phyloP scores from a whole-genome alignment of 2,888 invertebrate species.

The Spilosoma lubricipeda region DNA sequence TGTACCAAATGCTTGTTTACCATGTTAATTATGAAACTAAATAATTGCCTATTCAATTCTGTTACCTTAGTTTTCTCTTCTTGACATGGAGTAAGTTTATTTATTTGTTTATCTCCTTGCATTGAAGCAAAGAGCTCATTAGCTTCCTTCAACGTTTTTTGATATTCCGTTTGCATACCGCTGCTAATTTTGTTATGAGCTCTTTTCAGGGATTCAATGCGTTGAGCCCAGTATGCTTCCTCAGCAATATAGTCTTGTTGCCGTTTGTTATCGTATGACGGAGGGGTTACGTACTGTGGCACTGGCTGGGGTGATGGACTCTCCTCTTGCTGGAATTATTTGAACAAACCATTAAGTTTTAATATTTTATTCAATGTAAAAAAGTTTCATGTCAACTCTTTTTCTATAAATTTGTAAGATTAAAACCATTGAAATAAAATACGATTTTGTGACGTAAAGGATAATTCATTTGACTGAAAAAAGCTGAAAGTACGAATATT shows the following conservation, averaged over 20 bases:
- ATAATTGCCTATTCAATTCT: background rate
- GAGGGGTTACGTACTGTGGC: conserved; percentile 65
- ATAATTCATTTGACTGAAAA: background rate
- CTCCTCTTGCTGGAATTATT: conserved; percentile 70
- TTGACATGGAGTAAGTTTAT: conserved; percentile 78
- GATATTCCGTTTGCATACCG: conserved; percentile 77
- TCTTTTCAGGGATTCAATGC: conserved; percentile 77
- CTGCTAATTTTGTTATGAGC: conserved; percentile 78
- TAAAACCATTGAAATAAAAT: background rate
- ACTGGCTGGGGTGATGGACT: conserved; percentile 56
- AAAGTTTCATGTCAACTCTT: background rate
- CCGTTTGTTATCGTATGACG: conserved; percentile 65
- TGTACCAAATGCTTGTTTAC: too few species aligned
- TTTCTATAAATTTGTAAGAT: background rate
- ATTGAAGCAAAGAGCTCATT: conserved; percentile 74
- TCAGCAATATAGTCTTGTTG: conserved; percentile 73
- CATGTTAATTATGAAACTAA: background rate
- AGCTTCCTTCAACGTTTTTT: conserved; percentile 79
- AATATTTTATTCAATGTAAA: background rate
- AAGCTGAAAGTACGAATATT: background rate
- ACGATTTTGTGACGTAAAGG: background rate
- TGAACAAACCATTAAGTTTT: background rate
- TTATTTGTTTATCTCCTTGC: conserved; percentile 69
- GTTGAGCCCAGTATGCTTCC: conserved; percentile 79
- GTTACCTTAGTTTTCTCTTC: conserved; percentile 80